Evolutionary conservation across 2,797 vertebrate genomes (phyloP).

Genomic region (Ispidina lecontei): DNA sequence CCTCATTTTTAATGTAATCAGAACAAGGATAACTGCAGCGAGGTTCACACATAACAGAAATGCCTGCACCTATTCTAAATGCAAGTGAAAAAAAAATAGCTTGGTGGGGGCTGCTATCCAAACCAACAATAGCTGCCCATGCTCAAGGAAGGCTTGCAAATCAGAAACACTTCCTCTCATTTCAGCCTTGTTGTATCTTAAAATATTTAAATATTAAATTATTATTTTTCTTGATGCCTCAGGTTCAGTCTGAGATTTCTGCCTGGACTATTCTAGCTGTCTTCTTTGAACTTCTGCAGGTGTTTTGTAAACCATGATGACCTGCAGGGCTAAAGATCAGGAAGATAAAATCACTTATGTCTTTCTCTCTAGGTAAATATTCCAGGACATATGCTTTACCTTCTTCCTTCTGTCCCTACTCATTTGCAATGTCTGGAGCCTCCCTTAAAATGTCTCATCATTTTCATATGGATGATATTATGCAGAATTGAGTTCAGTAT

Average conservation of each 20-base stretch:
- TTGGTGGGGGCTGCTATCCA: neutral
- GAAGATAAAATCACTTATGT: neutral
- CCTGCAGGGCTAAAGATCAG: neutral
- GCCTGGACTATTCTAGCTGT: neutral
- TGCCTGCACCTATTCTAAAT: slow-evolving; percentile 8
- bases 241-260: neutral
- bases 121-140: neutral
- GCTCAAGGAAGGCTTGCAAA: neutral
- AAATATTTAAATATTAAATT: neutral
- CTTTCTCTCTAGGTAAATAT: neutral
- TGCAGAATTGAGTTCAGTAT: neutral
- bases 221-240: neutral
- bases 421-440: neutral
- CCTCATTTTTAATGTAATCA: slow-evolving; percentile 9
- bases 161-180: neutral
- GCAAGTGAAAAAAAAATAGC: slow-evolving; percentile 11
- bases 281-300: neutral
- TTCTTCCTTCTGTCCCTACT: neutral
- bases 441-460: neutral
- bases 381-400: neutral
- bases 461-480: neutral
- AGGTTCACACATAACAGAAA: slow-evolving; percentile 13
- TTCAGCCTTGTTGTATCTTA: neutral
- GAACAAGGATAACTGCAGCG: neutral
- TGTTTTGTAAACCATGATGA: neutral